These are phyloP conservation scores for Sminthurides bifidus DNA, from an alignment of 1,140 invertebrate species.

Conservation along the genomic window DNA sequence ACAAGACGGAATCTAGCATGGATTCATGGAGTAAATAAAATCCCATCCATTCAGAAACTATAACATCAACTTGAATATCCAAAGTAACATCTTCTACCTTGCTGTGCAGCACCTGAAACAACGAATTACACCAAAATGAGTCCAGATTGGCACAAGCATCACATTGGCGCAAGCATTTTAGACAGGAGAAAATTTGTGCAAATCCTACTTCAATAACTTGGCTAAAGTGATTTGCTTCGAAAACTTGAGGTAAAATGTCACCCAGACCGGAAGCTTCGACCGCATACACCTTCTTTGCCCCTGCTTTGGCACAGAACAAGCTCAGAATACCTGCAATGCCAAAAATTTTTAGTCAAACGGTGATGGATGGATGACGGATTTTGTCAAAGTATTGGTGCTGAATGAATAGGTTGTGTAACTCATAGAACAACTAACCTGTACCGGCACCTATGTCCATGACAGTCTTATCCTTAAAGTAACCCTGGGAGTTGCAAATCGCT, in stretches of 20 bases:
- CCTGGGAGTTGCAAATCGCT: conserved; percentile 49
- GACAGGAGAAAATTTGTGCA: background rate
- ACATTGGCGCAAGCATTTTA: conserved; percentile 1
- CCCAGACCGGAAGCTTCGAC: conserved; percentile 82
- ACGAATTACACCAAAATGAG: too few relatives aligned
- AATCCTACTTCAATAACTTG: conserved; percentile 33
- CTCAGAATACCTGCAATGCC: conserved; percentile 67
- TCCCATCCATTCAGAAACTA: conserved; percentile 99
- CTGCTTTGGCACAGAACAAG: conserved; percentile 88
- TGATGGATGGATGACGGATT: background rate
- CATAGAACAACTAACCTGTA: conserved; percentile 35
- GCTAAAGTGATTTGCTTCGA: conserved; percentile 40
- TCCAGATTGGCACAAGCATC: too few relatives aligned
- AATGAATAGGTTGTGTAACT: background rate
- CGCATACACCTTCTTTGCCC: conserved; percentile 79
- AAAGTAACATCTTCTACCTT: conserved; percentile 54
- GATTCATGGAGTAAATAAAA: conserved; percentile 97
- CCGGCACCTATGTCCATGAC: conserved; percentile 58
- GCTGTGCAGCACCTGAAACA: conserved; percentile 42
- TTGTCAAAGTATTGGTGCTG: background rate
- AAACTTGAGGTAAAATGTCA: conserved; percentile 67
- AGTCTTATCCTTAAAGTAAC: conserved; percentile 45
- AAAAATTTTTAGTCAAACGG: background rate
- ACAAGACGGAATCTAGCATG: conserved; percentile 48
- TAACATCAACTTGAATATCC: conserved; percentile 78